Conservation (phyloP, 35 echinoderm and acorn worm species). For the Lytechinus pictus region DNA sequence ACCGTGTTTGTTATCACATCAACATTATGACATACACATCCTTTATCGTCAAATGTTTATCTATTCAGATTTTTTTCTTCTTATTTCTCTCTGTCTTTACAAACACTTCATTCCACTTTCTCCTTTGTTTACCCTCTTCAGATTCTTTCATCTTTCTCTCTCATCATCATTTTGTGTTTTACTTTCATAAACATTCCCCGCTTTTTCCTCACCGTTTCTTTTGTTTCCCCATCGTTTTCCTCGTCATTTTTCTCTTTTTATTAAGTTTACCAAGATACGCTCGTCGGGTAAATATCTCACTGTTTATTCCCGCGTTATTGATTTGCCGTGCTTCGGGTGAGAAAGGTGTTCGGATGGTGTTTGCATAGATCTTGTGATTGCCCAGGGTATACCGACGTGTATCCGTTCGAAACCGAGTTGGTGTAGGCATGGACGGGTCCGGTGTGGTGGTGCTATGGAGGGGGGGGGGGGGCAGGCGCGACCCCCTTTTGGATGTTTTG, state of each 20-base stretch:
- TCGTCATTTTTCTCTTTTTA: background rate
- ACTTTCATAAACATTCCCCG: too few relatives aligned
- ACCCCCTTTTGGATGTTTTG: too few relatives aligned
- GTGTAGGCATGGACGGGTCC: background rate
- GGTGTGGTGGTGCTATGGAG: background rate
- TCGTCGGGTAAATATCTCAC: background rate
- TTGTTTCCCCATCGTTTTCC: too few relatives aligned
- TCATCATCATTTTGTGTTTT: too few relatives aligned
- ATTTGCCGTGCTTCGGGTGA: background rate
- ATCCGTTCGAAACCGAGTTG: background rate
- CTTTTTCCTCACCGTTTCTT: too few relatives aligned
- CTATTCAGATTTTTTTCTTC: background rate
- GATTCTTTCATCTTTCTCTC: background rate
- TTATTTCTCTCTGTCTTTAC: background rate
- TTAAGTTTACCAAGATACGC: background rate
- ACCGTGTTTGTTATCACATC: background rate
- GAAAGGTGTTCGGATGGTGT: background rate
- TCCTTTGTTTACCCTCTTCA: background rate
- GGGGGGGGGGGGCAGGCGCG: too few relatives aligned
- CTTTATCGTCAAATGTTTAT: background rate
- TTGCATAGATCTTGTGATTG: background rate
- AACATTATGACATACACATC: background rate
- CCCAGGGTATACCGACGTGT: background rate
- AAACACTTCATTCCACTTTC: background rate
- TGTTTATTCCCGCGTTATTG: background rate